These are phyloP conservation scores for Sebastes trivittatus DNA, from an alignment of 2,797 vertebrate species.

Conservation along the genomic window DNA sequence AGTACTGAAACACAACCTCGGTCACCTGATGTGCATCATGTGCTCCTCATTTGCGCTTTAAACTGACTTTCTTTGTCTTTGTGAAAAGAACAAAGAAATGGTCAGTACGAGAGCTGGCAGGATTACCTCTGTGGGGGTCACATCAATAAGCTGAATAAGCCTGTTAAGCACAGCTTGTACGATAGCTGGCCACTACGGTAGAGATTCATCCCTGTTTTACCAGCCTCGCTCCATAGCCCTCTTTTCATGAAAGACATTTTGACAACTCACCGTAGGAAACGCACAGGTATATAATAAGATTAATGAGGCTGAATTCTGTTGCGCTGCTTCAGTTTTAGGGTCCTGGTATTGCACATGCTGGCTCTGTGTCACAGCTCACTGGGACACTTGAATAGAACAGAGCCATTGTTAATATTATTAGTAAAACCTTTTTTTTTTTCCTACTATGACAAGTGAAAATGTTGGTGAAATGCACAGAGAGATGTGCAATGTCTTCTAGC, in stretches of 20 bases:
- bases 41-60: constrained; percentile 56
- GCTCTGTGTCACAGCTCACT: background rate
- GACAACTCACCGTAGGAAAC: background rate
- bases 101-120: constrained; percentile 35
- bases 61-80: constrained; percentile 66
- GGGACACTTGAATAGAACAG: background rate
- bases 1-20: constrained; percentile 36
- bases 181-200: background rate
- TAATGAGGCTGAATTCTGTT: background rate
- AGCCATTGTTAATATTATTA: background rate
- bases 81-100: constrained; percentile 57
- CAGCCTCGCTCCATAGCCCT: background rate
- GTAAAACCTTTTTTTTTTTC: background rate
- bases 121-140: constrained; percentile 53
- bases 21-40: constrained; percentile 67
- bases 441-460: background rate
- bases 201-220: constrained; percentile 3
- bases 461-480: background rate
- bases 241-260: background rate
- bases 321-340: background rate
- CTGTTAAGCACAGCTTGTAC: constrained; percentile 38
- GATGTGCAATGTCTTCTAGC: background rate
- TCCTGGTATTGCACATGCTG: background rate
- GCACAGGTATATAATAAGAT: background rate
- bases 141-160: constrained; percentile 49